A percentile compares a stretch with the other conserved stretches of the same genome.
phyloP scores from a whole-genome alignment of 2,113 vertebrate genomes.

The Ranitomeya variabilis region DNA sequence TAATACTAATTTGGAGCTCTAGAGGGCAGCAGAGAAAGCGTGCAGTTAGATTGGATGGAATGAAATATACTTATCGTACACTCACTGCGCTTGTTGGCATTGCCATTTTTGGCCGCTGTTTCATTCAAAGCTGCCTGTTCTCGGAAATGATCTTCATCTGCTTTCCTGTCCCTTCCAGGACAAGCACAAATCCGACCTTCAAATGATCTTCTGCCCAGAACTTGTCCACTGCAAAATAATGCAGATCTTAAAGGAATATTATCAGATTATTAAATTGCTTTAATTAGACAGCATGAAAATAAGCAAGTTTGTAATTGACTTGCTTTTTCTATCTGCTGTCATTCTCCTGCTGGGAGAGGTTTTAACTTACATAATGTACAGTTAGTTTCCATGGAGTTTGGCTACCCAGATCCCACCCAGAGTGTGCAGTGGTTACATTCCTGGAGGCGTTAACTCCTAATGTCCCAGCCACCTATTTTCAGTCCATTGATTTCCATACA shows the following conservation, averaged over 20 bases:
- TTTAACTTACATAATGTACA: no score
- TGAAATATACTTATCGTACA: background rate
- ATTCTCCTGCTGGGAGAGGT: no score
- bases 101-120: conserved; percentile 82
- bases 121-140: conserved; percentile 94
- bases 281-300: no score
- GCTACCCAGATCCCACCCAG: no score
- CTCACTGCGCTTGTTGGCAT: conserved; percentile 85
- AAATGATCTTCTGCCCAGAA: conserved; percentile 86
- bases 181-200: conserved; percentile 96
- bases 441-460: no score
- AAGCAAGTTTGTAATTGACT: no score
- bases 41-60: background rate
- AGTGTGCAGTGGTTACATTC: no score
- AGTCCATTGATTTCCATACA: no score
- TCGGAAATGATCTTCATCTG: conserved; percentile 92
- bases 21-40: background rate
- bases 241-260: background rate
- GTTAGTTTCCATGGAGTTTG: no score
- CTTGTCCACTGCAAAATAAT: conserved; percentile 78
- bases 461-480: no score
- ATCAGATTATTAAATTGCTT: no score
- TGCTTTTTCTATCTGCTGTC: no score
- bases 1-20: background rate
- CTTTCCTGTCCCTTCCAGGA: conserved; percentile 92